phyloP scores from a whole-genome alignment of 2,888 invertebrate species.

The Imbricaverruca yamaguchii region DNA sequence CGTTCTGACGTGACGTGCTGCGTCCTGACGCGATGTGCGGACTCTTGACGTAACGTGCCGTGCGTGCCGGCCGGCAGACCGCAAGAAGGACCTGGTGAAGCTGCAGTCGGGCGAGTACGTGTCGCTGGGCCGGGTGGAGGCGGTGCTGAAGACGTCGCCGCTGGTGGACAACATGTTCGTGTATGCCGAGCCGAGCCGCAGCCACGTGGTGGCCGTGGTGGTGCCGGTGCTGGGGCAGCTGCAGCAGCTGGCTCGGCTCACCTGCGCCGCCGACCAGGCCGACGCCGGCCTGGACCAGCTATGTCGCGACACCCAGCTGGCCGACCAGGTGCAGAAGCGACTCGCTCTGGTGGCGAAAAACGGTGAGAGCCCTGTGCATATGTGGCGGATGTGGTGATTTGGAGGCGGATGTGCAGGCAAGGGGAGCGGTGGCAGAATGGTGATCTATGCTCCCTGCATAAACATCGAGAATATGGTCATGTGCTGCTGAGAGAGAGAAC shows the following conservation, averaged over 20 bases:
- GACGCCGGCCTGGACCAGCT: conserved; percentile 58
- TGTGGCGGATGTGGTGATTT: no score
- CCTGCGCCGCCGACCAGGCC: conserved; percentile 40
- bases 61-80: conserved; percentile 59
- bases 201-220: conserved; percentile 79
- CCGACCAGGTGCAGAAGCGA: conserved; percentile 75
- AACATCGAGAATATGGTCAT: no score
- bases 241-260: conserved; percentile 36
- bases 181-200: conserved; percentile 80
- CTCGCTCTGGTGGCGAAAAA: conserved; percentile 75
- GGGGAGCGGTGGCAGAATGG: no score
- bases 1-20: no score
- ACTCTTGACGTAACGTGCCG: no score
- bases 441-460: no score
- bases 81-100: conserved; percentile 98
- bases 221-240: conserved; percentile 58
- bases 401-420: no score
- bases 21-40: no score
- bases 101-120: conserved; percentile 97
- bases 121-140: conserved; percentile 59
- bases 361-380: conserved; percentile 51
- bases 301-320: conserved; percentile 62
- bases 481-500: no score
- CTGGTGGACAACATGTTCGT: conserved; percentile 96
- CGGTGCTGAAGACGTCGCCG: conserved; percentile 52